These are phyloP conservation scores for Alouatta palliata DNA, from an alignment of 2,113 vertebrate genomes.

Conservation along the genomic window DNA sequence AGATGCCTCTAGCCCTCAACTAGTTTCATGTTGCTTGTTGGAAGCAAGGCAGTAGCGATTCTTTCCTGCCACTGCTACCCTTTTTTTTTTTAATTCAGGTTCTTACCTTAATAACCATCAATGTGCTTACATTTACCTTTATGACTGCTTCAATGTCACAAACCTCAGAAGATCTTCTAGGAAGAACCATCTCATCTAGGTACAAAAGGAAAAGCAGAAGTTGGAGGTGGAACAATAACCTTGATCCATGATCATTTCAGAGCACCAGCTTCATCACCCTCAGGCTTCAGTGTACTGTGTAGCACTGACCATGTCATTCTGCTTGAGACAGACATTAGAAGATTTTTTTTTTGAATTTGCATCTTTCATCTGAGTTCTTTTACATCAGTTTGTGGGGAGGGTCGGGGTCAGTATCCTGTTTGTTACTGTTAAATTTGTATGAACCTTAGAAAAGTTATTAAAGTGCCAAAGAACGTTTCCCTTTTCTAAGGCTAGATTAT, in stretches of 20 bases:
- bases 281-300: not conserved
- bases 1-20: slow-evolving; percentile 80
- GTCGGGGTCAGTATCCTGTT: slow-evolving; percentile 38
- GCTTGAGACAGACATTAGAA: slow-evolving; percentile 53
- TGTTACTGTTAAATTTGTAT: slow-evolving; percentile 56
- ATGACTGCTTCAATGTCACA: slow-evolving; percentile 46
- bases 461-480: slow-evolving; percentile 65
- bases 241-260: slow-evolving; percentile 3
- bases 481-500: slow-evolving; percentile 64
- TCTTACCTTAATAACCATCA: slow-evolving; percentile 58
- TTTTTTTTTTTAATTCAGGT: not conserved
- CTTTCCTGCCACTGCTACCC: not conserved
- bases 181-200: slow-evolving; percentile 61
- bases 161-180: not conserved
- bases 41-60: not conserved
- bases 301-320: not conserved
- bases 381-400: slow-evolving; percentile 8
- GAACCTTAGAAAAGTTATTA: slow-evolving; percentile 68
- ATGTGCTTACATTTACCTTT: slow-evolving; percentile 67
- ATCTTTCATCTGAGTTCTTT: slow-evolving; percentile 48
- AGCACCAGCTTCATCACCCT: not conserved
- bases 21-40: not conserved
- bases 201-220: slow-evolving; percentile 62
- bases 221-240: slow-evolving; percentile 35
- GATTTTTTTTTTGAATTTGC: slow-evolving; percentile 61